Conservation (phyloP, 37 sponge, comb jelly and placozoan genomes). For the Aphrocallistes beatrix region DNA sequence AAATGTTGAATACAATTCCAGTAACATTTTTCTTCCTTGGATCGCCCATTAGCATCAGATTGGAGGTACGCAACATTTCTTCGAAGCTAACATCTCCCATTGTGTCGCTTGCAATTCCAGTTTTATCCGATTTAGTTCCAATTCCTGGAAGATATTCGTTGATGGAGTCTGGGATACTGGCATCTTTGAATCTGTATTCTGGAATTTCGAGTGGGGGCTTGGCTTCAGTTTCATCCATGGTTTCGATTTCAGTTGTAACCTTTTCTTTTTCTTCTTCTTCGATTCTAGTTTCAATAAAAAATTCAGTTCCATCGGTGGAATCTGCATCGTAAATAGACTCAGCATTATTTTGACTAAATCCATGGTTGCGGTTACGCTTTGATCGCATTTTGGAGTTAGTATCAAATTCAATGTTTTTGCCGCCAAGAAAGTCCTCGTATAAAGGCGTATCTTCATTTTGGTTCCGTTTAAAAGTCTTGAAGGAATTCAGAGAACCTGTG, state of each 20-base stretch:
- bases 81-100: neutral
- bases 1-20: neutral
- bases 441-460: too few species aligned
- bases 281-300: neutral
- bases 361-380: too few species aligned
- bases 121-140: neutral
- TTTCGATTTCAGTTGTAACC: neutral
- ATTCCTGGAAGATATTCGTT: neutral
- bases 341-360: too few species aligned
- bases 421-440: too few species aligned
- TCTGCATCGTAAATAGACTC: too few species aligned
- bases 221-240: neutral
- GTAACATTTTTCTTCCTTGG: neutral
- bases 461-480: too few species aligned
- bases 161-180: neutral
- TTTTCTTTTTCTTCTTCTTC: neutral
- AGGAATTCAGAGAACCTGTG: too few species aligned
- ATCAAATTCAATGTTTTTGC: too few species aligned
- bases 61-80: neutral
- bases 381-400: too few species aligned
- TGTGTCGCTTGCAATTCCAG: neutral
- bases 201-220: neutral
- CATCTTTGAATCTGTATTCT: neutral
- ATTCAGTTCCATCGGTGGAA: neutral
- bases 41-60: neutral